Evolutionary conservation across 1,140 invertebrate genomes (phyloP), one percentile per base, ranked within the genome.

Genomic region (Helicorthomorpha holstii): DNA sequence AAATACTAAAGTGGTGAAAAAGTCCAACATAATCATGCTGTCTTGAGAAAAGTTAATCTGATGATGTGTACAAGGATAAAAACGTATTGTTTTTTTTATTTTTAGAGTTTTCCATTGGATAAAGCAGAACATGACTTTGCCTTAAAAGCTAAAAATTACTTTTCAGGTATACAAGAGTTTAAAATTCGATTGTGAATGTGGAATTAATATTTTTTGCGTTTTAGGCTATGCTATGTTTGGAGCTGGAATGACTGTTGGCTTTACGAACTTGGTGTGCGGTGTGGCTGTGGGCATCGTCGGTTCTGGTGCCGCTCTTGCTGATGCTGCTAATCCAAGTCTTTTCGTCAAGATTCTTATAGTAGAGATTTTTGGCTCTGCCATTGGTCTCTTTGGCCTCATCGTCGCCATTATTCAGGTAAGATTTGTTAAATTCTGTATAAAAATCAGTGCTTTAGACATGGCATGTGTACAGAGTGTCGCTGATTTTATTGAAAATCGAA

Each of bases 261-360:
- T 96, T 45, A 86, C 89, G 29, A 97, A 98, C 69, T 67, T 98
- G 49, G 87, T 93, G 61, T 97, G 93, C 71, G 93, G 93, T 56
- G 82, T 96, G 57, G 83, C 88, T 61, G 92, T 98, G 25, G 93
- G 93, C 24, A 84, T 96, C 61, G 91, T 98, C 47, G 93, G 78
- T 19, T 95, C 91, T 38, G 91, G 92, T 57, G 93, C 93, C 51
- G 93, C 93, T 22, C 73, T 98, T 1, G 81, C 93, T 51, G 93
- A 98, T 74, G 93, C 93, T 50, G 90, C 91, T 16, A 94, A 96
- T 69, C 78, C 88, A 14, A 78, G 82, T 1, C 76, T 97, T 3
- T 98, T 98, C 64, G 92, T 98, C 14, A 95, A 95, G 69, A 93
- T 98, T 68, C 76, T 98, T 7, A 95, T 98, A 66, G 83, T 98